Evolutionary conservation across 2,888 invertebrate species (phyloP), one percentile per base, ranked within the genome.

Genomic region (Ectobius pallidus): DNA sequence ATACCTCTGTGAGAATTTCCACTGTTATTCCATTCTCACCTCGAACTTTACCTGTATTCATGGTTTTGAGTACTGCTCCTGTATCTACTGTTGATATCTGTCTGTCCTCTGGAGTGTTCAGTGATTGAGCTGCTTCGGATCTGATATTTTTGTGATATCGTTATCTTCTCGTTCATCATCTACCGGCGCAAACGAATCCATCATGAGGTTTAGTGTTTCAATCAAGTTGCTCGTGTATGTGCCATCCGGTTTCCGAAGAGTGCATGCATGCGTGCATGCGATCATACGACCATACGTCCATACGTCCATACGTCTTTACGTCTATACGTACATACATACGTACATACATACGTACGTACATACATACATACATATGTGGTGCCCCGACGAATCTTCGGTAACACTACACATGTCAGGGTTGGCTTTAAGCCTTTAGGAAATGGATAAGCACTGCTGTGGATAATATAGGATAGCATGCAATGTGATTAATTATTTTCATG

Each of bases 21-120:
- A 27, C 61, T 30, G 61, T 61, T 6, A 61, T 30, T 3, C n/a
- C 61, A 61, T 61, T 61, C 32, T 61, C 61, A 16, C 34, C 18
- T n/a, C 30, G 34, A n/a, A 32, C 27, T 61, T 61, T 61, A 20
- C 18, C 20, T 61, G 61, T 18, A 11, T 61, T 30, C 34, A 61
- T 30, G n/a, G 3, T 30, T 14, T 61, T n/a, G 14, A 61, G 1
- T n/a, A 61, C 34, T 1, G 7, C 4, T 32, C 30, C 18, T 4
- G 30, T n/a, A 30, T 61, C 61, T 61, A 30, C 61, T 27, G 7
- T 16, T 32, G 32, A 6, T 30, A 32, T 16, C n/a, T n/a, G 3
- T 30, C 6, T 61, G n/a, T 46, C n/a, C 7, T 61, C 3, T 14
- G 14, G 7, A 6, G 27, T n/a, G 18, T 32, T 30, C 22, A 61